Base-by-base conservation (phyloP, 2,888 invertebrate genomes). In the Apoderus coryli region DNA sequence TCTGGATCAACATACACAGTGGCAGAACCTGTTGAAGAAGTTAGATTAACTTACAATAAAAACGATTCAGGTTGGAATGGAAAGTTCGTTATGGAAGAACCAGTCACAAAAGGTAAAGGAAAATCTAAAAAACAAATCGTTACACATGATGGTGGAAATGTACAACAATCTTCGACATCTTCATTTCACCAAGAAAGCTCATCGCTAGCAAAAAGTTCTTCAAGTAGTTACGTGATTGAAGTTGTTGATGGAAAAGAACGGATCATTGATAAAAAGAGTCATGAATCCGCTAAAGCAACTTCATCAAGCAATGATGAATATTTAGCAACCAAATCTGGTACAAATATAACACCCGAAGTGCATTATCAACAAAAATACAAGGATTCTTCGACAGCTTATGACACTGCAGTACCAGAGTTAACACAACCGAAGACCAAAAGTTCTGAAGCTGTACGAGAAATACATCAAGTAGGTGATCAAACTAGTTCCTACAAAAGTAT, bases 151-250 rank as follows among this genome's bases (percentile, higher is more conserved):
- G 43, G 39, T 10, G 33, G 26, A 16, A 44, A 45, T 2, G 43
- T 46, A 10, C 48, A 53, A 15, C 48, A 54, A 31, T 47, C 45
- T 2, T 49, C 52, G 10, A 46, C 46, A 4, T 51, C 52, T 2
- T 44, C 45, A 4, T 67, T 61, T 37, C 64, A 71, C 44, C 57
- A 65, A 43, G 63, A 63, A 47, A 65, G 61, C 41, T 64, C 68
- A 35, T 66, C 63, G 33, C 56, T 63, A 3, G 60, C 63, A 27
- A 71, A 73, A 49, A 70, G 69, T 16, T 65, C 72, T 19, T 69
- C 72, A 2, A 67, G 69, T 10, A 72, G 72, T 10, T 72, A 75
- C 45, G 67, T 69, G 15, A 65, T 74, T 26, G 74, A 76, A 56
- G 66, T 70, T 39, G 66, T 72, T 12, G 70, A 72, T 45, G 72